Percentiles rank a stretch among this genome's conserved stretches.
phyloP scores from a whole-genome alignment of 2,113 vertebrate species.

The Redunca redunca region DNA sequence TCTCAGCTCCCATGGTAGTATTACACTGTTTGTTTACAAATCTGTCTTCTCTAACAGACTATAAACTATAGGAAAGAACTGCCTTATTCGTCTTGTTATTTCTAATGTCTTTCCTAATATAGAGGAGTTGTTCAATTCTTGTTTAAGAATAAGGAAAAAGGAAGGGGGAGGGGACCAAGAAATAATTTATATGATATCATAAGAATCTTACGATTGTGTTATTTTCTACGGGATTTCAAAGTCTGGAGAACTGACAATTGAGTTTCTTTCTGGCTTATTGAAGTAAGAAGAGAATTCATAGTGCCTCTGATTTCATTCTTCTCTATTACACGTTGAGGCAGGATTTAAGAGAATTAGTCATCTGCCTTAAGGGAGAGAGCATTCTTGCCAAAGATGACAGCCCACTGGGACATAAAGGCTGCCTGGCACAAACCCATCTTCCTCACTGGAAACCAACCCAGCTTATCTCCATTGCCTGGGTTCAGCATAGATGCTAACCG shows the following conservation, averaged over 20 bases:
- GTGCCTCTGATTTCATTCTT: neutral
- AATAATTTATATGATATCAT: neutral
- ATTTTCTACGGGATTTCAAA: constrained; percentile 16
- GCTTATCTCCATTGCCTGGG: neutral
- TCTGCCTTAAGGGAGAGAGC: constrained; percentile 4
- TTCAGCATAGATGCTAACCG: neutral
- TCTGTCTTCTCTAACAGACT: neutral
- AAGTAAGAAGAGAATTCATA: constrained; percentile 6
- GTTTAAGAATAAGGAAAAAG: neutral
- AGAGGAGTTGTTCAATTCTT: neutral
- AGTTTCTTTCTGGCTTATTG: neutral
- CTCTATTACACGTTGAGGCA: neutral
- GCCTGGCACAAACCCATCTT: neutral
- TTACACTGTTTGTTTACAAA: neutral
- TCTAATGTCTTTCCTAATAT: neutral
- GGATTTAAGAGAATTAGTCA: constrained; percentile 50
- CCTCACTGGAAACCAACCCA: neutral
- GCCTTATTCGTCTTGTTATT: neutral
- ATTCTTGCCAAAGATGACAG: neutral
- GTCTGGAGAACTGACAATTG: neutral
- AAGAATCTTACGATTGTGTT: neutral
- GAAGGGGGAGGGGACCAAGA: neutral
- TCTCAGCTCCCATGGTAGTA: neutral
- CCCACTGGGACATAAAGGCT: constrained; percentile 2
- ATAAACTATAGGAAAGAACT: neutral